Conservation (phyloP, 2,888 invertebrate species). For the Mactromeris polynyma region DNA sequence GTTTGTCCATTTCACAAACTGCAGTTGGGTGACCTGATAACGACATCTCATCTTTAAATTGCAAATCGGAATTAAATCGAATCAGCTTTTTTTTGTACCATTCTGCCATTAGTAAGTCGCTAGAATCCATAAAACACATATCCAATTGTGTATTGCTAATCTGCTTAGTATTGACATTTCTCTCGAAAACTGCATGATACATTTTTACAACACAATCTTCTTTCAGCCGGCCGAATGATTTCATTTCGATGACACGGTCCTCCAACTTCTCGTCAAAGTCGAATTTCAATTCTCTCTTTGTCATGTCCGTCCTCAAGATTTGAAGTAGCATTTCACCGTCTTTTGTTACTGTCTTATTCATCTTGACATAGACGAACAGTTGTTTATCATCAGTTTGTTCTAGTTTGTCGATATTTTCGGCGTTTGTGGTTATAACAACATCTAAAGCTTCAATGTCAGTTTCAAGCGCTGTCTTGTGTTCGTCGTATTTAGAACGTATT, state of each 20-base stretch:
- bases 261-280: not conserved
- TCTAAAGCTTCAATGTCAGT: constrained; percentile 9
- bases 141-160: not conserved
- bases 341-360: constrained; percentile 13
- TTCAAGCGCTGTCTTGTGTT: constrained; percentile 8
- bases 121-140: not conserved
- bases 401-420: not conserved
- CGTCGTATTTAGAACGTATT: constrained; percentile 26
- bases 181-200: not conserved
- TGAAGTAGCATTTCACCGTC: not conserved
- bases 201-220: not conserved
- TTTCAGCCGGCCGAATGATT: not conserved
- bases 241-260: not conserved
- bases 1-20: too few relatives aligned
- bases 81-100: not conserved
- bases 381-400: not conserved
- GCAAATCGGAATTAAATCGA: not conserved
- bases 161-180: constrained; percentile 6
- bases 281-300: constrained; percentile 19
- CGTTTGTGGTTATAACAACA: not conserved
- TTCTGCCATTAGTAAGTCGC: not conserved
- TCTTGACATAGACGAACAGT: constrained; percentile 2
- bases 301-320: not conserved
- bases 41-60: not conserved
- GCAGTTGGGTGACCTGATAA: not conserved